These are phyloP conservation scores for Drosophila insularis DNA, from an alignment of 1,140 invertebrate species.

Conservation along the genomic window DNA sequence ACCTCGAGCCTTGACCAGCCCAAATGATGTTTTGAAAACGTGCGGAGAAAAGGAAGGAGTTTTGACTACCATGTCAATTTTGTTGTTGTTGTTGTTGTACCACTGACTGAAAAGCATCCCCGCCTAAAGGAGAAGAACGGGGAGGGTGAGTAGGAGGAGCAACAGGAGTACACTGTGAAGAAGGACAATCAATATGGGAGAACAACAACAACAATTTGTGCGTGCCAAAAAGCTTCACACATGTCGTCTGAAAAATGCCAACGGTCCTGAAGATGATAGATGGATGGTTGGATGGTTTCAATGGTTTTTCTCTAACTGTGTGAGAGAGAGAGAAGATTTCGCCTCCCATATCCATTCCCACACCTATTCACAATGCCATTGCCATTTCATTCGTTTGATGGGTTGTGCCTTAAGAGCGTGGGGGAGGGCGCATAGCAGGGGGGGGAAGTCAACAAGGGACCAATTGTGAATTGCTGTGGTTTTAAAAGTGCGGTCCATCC, in stretches of 20 bases:
- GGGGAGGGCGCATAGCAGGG: background rate
- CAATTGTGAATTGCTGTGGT: conserved; percentile 35
- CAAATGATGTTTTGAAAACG: conserved; percentile 4
- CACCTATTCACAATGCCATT: background rate
- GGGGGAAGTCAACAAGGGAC: conserved; percentile 16
- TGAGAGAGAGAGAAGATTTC: background rate
- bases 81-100: background rate
- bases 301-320: too few species aligned
- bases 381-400: background rate
- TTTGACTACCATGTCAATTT: background rate
- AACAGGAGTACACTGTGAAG: background rate
- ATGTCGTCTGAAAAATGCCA: conserved; percentile 41
- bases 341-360: background rate
- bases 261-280: conserved; percentile 56
- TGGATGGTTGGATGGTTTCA: background rate
- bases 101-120: background rate
- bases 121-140: too few species aligned
- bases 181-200: background rate
- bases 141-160: background rate
- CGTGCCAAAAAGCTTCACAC: conserved; percentile 37
- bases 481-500: conserved; percentile 4
- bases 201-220: conserved; percentile 48
- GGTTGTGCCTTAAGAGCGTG: background rate
- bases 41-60: background rate
- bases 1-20: conserved; percentile 5